phyloP scores from a whole-genome alignment of 2,888 invertebrate genomes.

The Pandemis corylana region DNA sequence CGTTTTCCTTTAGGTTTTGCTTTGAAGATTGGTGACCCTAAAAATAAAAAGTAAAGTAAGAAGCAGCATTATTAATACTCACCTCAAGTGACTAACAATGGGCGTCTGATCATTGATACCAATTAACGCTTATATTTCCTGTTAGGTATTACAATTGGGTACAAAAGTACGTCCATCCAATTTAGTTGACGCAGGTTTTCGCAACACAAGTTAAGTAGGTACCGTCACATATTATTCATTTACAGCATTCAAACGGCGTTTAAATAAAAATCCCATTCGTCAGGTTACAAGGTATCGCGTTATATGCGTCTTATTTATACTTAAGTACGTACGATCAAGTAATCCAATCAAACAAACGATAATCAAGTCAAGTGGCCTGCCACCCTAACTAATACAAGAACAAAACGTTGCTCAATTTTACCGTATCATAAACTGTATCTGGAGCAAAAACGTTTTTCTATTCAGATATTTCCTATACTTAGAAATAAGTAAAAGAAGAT shows the following conservation, averaged over 20 bases:
- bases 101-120: not conserved
- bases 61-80: not conserved
- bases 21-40: constrained; percentile 66
- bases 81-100: not conserved
- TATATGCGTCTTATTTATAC: no score
- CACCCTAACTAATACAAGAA: not conserved
- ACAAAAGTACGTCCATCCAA: not conserved
- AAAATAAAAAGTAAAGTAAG: constrained; percentile 42
- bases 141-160: not conserved
- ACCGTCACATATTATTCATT: not conserved
- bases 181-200: not conserved
- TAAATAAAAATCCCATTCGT: not conserved
- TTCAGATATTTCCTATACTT: constrained; percentile 19
- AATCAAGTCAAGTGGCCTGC: not conserved
- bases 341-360: not conserved
- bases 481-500: constrained; percentile 64
- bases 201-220: not conserved
- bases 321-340: not conserved
- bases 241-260: not conserved
- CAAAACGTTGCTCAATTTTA: constrained; percentile 16
- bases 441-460: constrained; percentile 25
- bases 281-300: not conserved
- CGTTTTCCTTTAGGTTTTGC: constrained; percentile 69
- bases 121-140: constrained; percentile 1
- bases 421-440: constrained; percentile 26